A percentile compares a stretch with the other conserved stretches of the same genome.
Evolutionary conservation across 1,140 invertebrate species (phyloP).

Genomic region (Brachionus asplanchnoidis): DNA sequence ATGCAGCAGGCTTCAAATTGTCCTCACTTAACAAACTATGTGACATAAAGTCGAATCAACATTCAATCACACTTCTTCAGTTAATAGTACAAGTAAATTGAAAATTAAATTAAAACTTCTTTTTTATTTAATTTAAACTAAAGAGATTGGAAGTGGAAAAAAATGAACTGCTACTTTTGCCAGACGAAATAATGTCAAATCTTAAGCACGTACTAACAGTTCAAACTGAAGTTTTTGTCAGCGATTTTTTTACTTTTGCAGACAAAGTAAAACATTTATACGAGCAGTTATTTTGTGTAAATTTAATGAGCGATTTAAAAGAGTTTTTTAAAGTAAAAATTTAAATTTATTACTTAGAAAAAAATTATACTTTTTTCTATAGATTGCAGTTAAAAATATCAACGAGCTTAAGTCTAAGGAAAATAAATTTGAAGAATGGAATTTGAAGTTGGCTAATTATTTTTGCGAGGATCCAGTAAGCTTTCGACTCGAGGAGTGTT

Average conservation of each 20-base stretch:
- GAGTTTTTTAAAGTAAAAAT: not conserved
- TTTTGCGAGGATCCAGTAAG: slow-evolving; percentile 53
- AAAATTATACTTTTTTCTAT: slow-evolving; percentile 49
- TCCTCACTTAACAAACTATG: slow-evolving; percentile 33
- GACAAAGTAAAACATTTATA: not conserved
- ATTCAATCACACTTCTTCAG: not conserved
- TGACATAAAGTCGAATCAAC: slow-evolving; percentile 25
- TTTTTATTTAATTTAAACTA: not conserved
- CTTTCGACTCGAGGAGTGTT: slow-evolving; percentile 55
- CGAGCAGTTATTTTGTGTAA: not conserved
- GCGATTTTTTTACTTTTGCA: not conserved
- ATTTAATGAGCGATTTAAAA: not conserved
- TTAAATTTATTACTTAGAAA: not conserved
- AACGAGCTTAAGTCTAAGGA: slow-evolving; percentile 70
- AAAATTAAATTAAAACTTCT: not conserved
- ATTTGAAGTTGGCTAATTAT: slow-evolving; percentile 48
- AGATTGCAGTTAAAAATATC: slow-evolving; percentile 74
- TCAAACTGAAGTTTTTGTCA: slow-evolving; percentile 3
- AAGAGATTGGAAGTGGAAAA: not conserved
- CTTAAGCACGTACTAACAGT: not conserved
- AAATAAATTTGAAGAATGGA: slow-evolving; percentile 68
- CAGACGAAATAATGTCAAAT: not conserved
- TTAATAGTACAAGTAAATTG: not conserved
- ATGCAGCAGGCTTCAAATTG: slow-evolving; percentile 18
- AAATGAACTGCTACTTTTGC: not conserved